Evolutionary conservation across 2,888 invertebrate genomes (phyloP), one percentile per base, ranked within the genome.

Genomic region (Branchellion lobata): DNA sequence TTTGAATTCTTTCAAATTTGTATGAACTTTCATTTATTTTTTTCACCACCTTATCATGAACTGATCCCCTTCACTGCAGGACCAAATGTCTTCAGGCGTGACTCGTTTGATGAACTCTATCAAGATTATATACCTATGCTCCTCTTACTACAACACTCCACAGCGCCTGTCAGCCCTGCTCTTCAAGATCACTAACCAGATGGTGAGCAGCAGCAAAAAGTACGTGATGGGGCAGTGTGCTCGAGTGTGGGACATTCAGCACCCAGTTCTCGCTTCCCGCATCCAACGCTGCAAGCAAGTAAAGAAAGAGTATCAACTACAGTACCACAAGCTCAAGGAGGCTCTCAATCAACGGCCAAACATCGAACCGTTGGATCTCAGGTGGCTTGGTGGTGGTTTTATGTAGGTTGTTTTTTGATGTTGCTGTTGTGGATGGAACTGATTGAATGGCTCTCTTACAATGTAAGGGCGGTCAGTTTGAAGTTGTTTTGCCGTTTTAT

Each of bases 171-270:
- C 96, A 1, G 95, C 96, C 0, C 90, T 97, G 24, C 95, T 97
- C 93, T 95, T 97, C 57, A 97, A 97, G 90, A 95, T 97, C 83
- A 97, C 96, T 2, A 97, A 96, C 88, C 96, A 97, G 91, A 96
- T 97, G 96, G 96, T 97, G 82, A 93, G 94, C 85, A 95, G 96
- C 0, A 96, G 96, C 89, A 94, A 94, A 85, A 93, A 93, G 81
- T 96, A 95, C 88, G 93, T 96, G 76, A 91, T 92, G 76, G 89
- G 91, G 81, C 91, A 91, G 0, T 91, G 89, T 57, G 88, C 90
- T 83, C 95, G 93, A 0, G 93, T 97, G 83, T 97, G 96, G 96
- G 92, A 93, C 0, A 94, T 95, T 86, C 92, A 94, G 81, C 91
- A 87, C 81, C 82, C 81, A 14, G 86, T 84, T n/a, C 82, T 95